These are phyloP conservation scores for Nebria ingens DNA, from an alignment of 1,140 invertebrate species.

Conservation along the genomic window DNA sequence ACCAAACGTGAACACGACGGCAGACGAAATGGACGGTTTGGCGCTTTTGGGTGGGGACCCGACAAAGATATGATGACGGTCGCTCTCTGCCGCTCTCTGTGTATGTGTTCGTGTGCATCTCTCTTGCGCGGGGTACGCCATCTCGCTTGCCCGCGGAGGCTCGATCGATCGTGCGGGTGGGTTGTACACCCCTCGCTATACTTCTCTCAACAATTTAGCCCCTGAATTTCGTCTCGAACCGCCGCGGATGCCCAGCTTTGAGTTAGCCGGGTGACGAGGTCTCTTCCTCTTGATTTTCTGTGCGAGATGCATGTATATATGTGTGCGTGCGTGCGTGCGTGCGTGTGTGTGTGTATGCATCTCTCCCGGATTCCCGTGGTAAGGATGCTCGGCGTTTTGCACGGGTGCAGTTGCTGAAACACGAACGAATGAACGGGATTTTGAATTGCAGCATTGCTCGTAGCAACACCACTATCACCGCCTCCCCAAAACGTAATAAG, in stretches of 20 bases:
- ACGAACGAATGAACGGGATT: neutral
- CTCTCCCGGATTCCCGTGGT: neutral
- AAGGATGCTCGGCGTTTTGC: neutral
- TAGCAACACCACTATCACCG: no score
- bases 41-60: neutral
- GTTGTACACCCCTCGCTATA: neutral
- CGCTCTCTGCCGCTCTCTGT: neutral
- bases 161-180: constrained; percentile 7
- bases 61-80: constrained; percentile 4
- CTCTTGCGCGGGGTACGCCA: neutral
- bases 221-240: neutral
- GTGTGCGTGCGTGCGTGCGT: no score
- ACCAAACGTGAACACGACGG: neutral
- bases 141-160: neutral
- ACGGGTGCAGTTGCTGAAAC: neutral
- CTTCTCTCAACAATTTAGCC: neutral
- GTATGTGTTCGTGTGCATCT: neutral
- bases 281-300: no score
- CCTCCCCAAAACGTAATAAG: no score
- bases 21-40: neutral
- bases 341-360: neutral
- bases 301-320: no score
- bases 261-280: constrained; percentile 2
- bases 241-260: neutral
- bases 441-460: neutral